Conservation (phyloP, 1,140 invertebrate genomes). For the Marisa cornuarietis region DNA sequence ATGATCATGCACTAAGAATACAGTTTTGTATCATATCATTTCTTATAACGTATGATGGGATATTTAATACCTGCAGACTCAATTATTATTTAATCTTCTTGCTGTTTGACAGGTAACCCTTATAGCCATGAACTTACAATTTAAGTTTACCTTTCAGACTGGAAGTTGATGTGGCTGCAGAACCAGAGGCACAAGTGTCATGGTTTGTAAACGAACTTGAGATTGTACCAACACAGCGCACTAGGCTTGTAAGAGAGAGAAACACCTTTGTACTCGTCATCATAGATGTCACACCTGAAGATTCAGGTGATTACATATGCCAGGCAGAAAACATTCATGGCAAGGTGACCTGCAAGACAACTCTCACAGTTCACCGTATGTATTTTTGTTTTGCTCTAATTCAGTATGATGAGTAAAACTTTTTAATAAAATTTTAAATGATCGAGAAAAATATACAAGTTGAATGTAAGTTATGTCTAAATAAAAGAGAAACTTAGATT, state of each 20-base stretch:
- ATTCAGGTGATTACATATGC: slow-evolving; percentile 62
- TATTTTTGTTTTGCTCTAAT: slow-evolving; percentile 12
- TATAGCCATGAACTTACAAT: too few relatives aligned
- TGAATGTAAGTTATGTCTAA: neutral
- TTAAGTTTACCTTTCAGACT: slow-evolving; percentile 42
- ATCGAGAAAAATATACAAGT: neutral
- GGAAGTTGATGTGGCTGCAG: slow-evolving; percentile 53
- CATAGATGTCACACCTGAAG: slow-evolving; percentile 55
- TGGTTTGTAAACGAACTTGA: slow-evolving; percentile 60
- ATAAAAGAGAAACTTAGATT: neutral
- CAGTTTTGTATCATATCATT: too few relatives aligned
- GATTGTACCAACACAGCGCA: slow-evolving; percentile 47
- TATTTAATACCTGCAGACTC: too few relatives aligned
- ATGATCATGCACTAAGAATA: too few relatives aligned
- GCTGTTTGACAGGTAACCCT: too few relatives aligned
- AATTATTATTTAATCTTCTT: too few relatives aligned
- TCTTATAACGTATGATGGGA: too few relatives aligned
- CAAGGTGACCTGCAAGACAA: slow-evolving; percentile 59
- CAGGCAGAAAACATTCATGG: slow-evolving; percentile 62
- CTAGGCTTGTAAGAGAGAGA: slow-evolving; percentile 51
- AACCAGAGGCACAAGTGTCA: slow-evolving; percentile 57
- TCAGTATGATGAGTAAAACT: neutral
- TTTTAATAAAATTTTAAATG: neutral
- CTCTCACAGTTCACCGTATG: slow-evolving; percentile 62
- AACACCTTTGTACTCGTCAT: slow-evolving; percentile 54